These are phyloP conservation scores for Cottoperca gobio DNA, from an alignment of 2,797 vertebrate genomes.

Conservation along the genomic window DNA sequence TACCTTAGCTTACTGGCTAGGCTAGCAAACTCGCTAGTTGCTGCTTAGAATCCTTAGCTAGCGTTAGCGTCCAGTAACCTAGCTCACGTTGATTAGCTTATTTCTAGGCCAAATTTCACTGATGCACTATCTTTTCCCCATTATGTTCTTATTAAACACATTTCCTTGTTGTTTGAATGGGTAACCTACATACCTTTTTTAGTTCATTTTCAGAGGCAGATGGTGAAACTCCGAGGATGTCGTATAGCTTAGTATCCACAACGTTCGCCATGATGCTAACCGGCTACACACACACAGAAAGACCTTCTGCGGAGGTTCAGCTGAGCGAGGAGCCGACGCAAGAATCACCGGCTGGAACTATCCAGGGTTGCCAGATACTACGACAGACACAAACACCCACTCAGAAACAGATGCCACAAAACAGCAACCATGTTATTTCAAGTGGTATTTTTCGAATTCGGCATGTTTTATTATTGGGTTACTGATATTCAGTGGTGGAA, in stretches of 20 bases:
- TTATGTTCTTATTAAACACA: background rate
- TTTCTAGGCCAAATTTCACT: conserved; percentile 66
- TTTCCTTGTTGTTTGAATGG: background rate
- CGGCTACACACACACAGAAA: conserved; percentile 69
- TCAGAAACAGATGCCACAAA: conserved; percentile 21
- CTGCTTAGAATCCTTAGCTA: conserved; percentile 44
- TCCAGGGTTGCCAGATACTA: conserved; percentile 56
- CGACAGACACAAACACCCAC: conserved; percentile 45
- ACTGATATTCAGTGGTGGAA: too few species aligned
- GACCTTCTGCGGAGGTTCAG: conserved; percentile 73
- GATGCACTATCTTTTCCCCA: background rate
- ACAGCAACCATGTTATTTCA: background rate
- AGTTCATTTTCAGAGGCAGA: conserved; percentile 95
- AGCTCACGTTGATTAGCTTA: conserved; percentile 54
- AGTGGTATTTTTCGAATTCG: background rate
- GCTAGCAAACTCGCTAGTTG: conserved; percentile 36
- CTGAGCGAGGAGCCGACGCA: conserved; percentile 53
- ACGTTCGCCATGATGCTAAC: conserved; percentile 92
- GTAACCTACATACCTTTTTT: conserved; percentile 88
- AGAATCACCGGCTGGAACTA: conserved; percentile 49
- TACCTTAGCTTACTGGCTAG: conserved; percentile 23
- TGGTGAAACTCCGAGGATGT: conserved; percentile 94
- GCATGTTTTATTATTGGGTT: background rate
- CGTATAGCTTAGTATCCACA: conserved; percentile 95
- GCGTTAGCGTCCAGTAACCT: conserved; percentile 32